Conservation (phyloP, 2,797 vertebrate genomes). For the Picus viridis region DNA sequence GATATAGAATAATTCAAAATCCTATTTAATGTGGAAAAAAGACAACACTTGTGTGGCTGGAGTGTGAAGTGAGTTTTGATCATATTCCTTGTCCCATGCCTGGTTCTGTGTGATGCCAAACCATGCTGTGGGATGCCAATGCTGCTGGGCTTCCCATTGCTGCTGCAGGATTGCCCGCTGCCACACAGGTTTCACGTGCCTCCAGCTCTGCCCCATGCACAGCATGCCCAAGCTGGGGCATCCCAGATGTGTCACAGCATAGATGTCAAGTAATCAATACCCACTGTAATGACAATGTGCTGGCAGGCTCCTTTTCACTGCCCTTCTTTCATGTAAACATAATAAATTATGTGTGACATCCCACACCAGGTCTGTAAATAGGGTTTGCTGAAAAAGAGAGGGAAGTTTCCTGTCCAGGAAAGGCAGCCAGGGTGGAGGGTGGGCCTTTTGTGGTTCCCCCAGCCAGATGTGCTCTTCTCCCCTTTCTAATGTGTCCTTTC, state of each 20-base stretch:
- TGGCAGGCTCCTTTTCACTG: neutral
- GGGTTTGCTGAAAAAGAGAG: neutral
- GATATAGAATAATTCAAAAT: neutral
- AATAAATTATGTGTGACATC: neutral
- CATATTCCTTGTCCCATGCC: neutral
- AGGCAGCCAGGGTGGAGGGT: neutral
- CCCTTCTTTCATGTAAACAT: neutral
- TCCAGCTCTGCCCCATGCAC: neutral
- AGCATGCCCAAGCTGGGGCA: neutral
- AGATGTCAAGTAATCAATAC: neutral
- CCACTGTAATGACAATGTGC: neutral
- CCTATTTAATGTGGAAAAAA: neutral
- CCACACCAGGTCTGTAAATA: neutral
- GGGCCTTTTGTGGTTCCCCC: neutral
- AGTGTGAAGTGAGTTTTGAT: neutral
- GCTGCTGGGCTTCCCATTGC: accelerated
- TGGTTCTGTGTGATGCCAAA: accelerated
- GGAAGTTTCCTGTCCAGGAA: neutral
- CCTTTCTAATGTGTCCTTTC: neutral
- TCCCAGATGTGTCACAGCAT: accelerated
- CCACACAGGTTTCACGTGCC: accelerated
- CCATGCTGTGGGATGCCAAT: accelerated
- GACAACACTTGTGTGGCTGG: accelerated
- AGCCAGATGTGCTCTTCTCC: neutral
- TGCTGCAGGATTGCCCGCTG: accelerated